Conservation (phyloP, 2,113 vertebrate genomes). For the Calypte anna region DNA sequence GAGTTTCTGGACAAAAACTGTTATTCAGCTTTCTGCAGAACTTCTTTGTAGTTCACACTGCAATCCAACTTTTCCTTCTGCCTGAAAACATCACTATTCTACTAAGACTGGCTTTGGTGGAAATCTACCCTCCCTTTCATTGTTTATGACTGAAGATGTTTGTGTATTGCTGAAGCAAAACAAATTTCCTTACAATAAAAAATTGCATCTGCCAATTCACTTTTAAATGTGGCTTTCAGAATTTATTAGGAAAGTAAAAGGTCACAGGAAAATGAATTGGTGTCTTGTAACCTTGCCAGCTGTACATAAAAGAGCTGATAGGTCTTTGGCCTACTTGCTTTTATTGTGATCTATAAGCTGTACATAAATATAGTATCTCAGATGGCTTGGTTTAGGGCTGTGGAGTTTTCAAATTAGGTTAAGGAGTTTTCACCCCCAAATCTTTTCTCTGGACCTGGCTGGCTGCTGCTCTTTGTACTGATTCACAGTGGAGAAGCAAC, state of each 20-base stretch:
- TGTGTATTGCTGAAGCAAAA: slow-evolving; percentile 8
- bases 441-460: not conserved
- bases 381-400: not conserved
- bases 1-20: not conserved
- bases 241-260: slow-evolving; percentile 21
- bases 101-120: not conserved
- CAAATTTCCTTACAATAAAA: slow-evolving; percentile 23
- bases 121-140: not conserved
- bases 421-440: slow-evolving; percentile 5
- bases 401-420: not conserved
- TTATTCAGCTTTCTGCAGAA: not conserved
- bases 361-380: not conserved
- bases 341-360: not conserved
- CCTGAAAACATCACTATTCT: not conserved
- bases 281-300: slow-evolving; percentile 31
- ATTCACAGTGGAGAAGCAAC: not conserved
- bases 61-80: not conserved
- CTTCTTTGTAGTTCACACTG: not conserved
- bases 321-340: slow-evolving; percentile 15
- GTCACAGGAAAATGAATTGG: not conserved
- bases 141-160: not conserved
- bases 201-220: not conserved
- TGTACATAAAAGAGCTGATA: slow-evolving; percentile 1
- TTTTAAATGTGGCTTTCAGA: slow-evolving; percentile 12
- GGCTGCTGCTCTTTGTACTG: not conserved